Percentiles rank a stretch among this genome's conserved stretches.
phyloP scores from a whole-genome alignment of 2,888 invertebrate species.

The Cerceris rybyensis region DNA sequence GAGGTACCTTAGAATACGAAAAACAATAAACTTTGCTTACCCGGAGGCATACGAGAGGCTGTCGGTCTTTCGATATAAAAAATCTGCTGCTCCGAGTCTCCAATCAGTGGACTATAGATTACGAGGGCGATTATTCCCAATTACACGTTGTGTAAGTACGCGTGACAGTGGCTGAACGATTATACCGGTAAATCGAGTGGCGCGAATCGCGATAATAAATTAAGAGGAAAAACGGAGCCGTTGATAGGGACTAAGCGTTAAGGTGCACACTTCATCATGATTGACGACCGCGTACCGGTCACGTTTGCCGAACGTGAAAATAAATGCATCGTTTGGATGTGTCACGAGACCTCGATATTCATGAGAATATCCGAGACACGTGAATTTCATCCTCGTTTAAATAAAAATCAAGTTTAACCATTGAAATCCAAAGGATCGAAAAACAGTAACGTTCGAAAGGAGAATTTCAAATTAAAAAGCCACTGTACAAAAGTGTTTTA shows the following conservation, averaged over 20 bases:
- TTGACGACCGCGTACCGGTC: slow-evolving; percentile 32
- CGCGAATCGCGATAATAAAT: slow-evolving; percentile 55
- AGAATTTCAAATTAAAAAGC: no score
- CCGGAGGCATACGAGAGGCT: slow-evolving; percentile 11
- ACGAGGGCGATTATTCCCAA: slow-evolving; percentile 71
- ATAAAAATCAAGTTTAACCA: no score
- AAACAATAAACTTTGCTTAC: slow-evolving; percentile 54
- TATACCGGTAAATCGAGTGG: slow-evolving; percentile 63
- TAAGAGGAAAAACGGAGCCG: slow-evolving; percentile 45
- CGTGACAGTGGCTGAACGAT: slow-evolving; percentile 71
- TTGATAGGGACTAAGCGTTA: slow-evolving; percentile 40
- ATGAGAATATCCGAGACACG: not conserved
- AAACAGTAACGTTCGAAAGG: no score
- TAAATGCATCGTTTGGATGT: slow-evolving; percentile 28
- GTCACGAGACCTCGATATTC: not conserved
- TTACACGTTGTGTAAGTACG: slow-evolving; percentile 76
- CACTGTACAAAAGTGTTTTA: not conserved
- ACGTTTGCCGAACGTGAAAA: slow-evolving; percentile 57
- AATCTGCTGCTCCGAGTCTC: slow-evolving; percentile 46
- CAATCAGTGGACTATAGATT: slow-evolving; percentile 66
- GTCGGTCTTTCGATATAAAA: slow-evolving; percentile 21
- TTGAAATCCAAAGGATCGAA: no score
- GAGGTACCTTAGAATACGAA: slow-evolving; percentile 16
- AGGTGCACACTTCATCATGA: slow-evolving; percentile 50
- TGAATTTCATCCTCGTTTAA: no score